A percentile compares a stretch with the other conserved stretches of the same genome.
phyloP scores from a whole-genome alignment of 2,797 vertebrate species.

The Ciconia nigra region DNA sequence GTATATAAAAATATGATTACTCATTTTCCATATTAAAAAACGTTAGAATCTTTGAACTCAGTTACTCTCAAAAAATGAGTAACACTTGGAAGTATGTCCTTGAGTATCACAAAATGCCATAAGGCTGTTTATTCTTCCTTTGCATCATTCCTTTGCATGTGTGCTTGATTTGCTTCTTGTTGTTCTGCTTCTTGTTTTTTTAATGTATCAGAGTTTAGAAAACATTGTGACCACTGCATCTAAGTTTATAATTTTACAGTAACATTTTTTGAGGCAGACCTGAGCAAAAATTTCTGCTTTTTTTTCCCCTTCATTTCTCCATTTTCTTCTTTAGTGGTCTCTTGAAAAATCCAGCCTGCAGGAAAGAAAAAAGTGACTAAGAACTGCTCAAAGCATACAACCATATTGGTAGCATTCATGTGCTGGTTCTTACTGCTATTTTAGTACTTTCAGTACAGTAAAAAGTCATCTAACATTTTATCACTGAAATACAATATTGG shows the following conservation, averaged over 20 bases:
- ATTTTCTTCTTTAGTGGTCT: slow-evolving; percentile 91
- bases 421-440: not conserved
- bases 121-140: not conserved
- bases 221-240: not conserved
- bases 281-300: slow-evolving; percentile 65
- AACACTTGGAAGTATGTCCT: slow-evolving; percentile 12
- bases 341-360: slow-evolving; percentile 95
- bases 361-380: not conserved
- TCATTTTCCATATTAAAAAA: not conserved
- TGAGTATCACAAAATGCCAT: slow-evolving; percentile 28
- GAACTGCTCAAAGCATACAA: not conserved
- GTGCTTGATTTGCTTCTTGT: not conserved
- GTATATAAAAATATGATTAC: not conserved
- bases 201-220: slow-evolving; percentile 10
- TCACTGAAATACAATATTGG: not conserved
- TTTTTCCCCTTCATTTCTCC: slow-evolving; percentile 78
- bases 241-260: slow-evolving; percentile 62
- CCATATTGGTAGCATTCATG: not conserved
- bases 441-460: not conserved
- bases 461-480: not conserved
- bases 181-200: not conserved
- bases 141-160: not conserved
- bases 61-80: slow-evolving; percentile 57
- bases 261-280: slow-evolving; percentile 73
- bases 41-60: not conserved